These are phyloP conservation scores for Camponotus pennsylvanicus DNA, from an alignment of 1,140 invertebrate genomes.

Conservation along the genomic window DNA sequence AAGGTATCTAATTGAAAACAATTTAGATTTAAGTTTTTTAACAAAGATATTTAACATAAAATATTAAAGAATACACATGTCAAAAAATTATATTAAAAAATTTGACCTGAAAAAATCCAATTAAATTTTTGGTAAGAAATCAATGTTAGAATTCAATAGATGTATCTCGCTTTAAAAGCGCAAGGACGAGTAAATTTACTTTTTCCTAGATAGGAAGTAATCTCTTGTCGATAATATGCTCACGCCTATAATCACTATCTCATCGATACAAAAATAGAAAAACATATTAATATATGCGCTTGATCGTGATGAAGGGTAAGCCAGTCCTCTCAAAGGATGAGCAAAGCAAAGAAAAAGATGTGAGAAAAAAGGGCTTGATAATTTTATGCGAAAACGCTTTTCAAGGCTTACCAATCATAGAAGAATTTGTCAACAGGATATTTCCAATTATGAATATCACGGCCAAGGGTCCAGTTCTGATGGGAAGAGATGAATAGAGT, in stretches of 20 bases:
- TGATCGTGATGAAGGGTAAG: constrained; percentile 56
- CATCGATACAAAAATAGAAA: constrained; percentile 49
- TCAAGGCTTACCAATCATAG: constrained; percentile 49
- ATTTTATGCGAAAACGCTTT: constrained; percentile 53
- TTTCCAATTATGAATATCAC: constrained; percentile 52
- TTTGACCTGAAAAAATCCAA: too few species aligned
- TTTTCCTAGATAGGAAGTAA: constrained; percentile 38
- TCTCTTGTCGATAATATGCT: constrained; percentile 47
- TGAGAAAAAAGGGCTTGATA: constrained; percentile 22
- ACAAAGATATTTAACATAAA: neutral
- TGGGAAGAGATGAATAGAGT: neutral
- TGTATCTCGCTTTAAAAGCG: constrained; percentile 38
- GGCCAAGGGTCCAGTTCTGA: neutral
- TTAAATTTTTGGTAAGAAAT: neutral
- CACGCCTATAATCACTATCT: constrained; percentile 50
- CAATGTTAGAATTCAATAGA: neutral
- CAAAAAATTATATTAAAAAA: too few species aligned
- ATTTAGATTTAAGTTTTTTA: neutral
- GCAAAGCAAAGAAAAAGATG: constrained; percentile 47
- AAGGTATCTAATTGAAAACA: neutral
- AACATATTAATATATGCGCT: constrained; percentile 49
- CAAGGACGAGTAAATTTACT: constrained; percentile 17
- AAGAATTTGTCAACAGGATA: constrained; percentile 57
- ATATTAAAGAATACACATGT: neutral
- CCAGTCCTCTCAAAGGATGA: constrained; percentile 50